Evolutionary conservation across 2,113 vertebrate genomes (phyloP), one percentile per base, ranked within the genome.

Genomic region (Hippoglossus stenolepis): DNA sequence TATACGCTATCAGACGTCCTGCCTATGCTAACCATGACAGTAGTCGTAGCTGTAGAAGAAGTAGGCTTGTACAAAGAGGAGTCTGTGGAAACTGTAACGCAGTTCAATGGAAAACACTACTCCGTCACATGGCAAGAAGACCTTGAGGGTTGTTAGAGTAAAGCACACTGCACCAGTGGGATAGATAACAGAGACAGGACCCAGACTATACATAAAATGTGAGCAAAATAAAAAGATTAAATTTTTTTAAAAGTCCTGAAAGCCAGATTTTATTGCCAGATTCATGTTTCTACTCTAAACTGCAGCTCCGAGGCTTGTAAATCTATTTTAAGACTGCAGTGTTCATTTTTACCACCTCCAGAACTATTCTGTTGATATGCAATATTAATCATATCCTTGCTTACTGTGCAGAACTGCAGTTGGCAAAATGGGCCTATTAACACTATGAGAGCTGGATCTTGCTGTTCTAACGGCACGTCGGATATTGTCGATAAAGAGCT

Each of bases 81-180:
- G 73, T 77, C 62, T 69, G 45, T 89, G 89, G 86, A 88, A 90
- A 90, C 80, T 79, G 65, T 38, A 85, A 71, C 11, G 76, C 65
- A 56, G 79, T 77, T 84, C 73, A 82, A 84, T 83, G 79, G 80
- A 88, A 88, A 89, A 79, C 69, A 20, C 53, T 2, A 21, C 53
- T 2, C 63, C 54, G 65, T 86, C 83, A 82, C 87, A 84, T 31
- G 57, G 71, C 77, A 81, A 76, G 75, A 31, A 84, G 65, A 79
- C 82, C 56, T 17, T 57, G 3, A 3, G 17, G 43, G 54, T 64
- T 62, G 31, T 24, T 21, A 57, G 65, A 69, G 79, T 28, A 75
- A 71, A 72, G 75, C 66, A 65, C 65, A 53, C 59, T 12, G 51
- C 56, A 62, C 67, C 20, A 8, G 56, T 20, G 43, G 9, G 51